Evolutionary conservation across 2,888 invertebrate species (phyloP), one percentile per base, ranked within the genome.

Genomic region (Chesias legatella): DNA sequence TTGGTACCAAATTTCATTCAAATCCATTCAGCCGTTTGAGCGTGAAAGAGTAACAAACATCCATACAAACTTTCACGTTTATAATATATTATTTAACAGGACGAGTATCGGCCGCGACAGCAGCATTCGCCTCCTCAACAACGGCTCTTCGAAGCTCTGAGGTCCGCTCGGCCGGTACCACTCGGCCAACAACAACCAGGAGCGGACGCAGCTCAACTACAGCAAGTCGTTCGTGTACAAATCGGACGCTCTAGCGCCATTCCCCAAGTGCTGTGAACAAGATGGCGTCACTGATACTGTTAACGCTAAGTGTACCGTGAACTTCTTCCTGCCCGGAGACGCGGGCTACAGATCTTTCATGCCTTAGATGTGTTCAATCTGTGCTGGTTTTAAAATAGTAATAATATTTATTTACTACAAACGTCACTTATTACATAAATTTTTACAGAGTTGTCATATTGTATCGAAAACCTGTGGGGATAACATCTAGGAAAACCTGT

Each of bases 111-210:
- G 81, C 1, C 77, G 82, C 0, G 85, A 85, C 34, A 85, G 82
- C 67, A 88, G 86, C 73, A 67, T 86, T 40, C 75, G 83, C 0
- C 71, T 86, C 0, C 54, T 85, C 1, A 82, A 81, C 69, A 85
- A 86, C 55, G 86, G 86, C 1, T 70, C 83, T 0, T 85, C 85
- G 30, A 86, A 86, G 43, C 84, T 85, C 74, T 88, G 86, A 88
- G 81, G 67, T 53, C 52, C 51, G 34, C 56, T 50, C 56, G 76
- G 76, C 69, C 69, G 63, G 56, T n/a, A n/a, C n/a, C n/a, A n/a
- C n/a, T 58, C 53, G 60, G 74, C 76, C 58, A 74, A 79, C 62
- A 79, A 79, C 63, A 78, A 81, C 56, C 64, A 62, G 33, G 74
- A 71, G 40, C 62, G 74, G 38, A 73, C 73, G 49, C 71, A 81